Base-by-base conservation (phyloP, 2,113 vertebrate genomes). In the Ornithorhynchus anatinus region DNA sequence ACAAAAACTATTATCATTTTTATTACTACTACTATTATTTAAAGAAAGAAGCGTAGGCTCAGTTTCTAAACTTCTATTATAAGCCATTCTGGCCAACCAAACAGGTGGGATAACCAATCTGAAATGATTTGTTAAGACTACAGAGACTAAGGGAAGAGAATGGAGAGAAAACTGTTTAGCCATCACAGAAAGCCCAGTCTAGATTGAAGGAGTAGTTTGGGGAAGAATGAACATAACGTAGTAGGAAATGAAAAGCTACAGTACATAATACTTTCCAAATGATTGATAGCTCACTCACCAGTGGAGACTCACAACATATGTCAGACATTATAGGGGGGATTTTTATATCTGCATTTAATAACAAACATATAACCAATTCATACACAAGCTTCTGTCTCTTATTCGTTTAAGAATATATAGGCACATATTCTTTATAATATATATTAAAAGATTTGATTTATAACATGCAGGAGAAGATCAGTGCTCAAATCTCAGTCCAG, bases 251-350 rank as follows among this genome's bases (percentile, higher is more conserved):
- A 67, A 48, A 50, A 35, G 50, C 44, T 58, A 3, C 13, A 80
- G 27, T 76, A 52, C 45, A 8, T 6, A 60, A 25, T 45, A 77
- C 27, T 83, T 80, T 75, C 62, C 64, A 78, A 19, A 14, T 6
- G 27, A 80, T 51, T 75, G 60, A 75, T 76, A 66, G 40, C 37
- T 75, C 79, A 84, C 52, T 54, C 17, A 69, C 35, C 20, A 10
- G 6, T 52, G n/a, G 77, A 65, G 37, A 82, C 39, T 44, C 58
- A 35, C 57, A 76, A 84, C 77, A 44, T 50, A 53, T 77, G 84
- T 77, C 83, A 87, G 80, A 72, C 40, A 63, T 74, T 25, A 54
- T 54, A 82, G 67, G 43, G 77, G 68, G 86, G 19, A 39, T 56
- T 77, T 79, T n/a, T 59, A 75, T 64, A 89, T 82, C 83, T 77